Conservation (phyloP, 2,797 vertebrate genomes). For the Eospalax fontanierii region DNA sequence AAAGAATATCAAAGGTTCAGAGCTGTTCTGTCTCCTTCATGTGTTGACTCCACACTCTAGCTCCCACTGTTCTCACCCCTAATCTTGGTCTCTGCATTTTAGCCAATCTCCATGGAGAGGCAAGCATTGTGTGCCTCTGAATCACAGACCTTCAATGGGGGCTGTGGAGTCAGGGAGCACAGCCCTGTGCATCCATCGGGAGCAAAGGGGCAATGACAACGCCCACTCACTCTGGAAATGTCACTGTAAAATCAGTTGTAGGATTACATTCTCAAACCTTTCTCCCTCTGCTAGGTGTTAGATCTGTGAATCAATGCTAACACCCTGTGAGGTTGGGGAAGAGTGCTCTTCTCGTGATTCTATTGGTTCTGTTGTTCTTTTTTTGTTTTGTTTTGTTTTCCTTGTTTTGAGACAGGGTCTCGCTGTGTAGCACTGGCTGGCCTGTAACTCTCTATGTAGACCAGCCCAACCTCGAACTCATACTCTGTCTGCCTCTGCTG, state of each 20-base stretch:
- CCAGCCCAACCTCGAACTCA: too few relatives aligned
- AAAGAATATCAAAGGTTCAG: not conserved
- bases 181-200: not conserved
- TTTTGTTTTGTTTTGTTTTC: too few relatives aligned
- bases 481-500: too few relatives aligned
- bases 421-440: too few relatives aligned
- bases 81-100: not conserved
- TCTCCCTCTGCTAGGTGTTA: not conserved
- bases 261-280: not conserved
- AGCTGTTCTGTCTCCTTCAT: not conserved
- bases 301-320: too few relatives aligned
- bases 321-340: not conserved
- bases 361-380: too few relatives aligned
- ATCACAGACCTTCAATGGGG: not conserved
- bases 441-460: too few relatives aligned
- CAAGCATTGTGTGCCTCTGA: accelerated
- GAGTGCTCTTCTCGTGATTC: not conserved
- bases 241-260: not conserved
- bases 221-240: not conserved
- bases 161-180: not conserved
- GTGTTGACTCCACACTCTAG: not conserved
- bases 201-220: not conserved
- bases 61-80: not conserved
- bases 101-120: not conserved
- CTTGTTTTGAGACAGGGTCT: too few relatives aligned